Evolutionary conservation across 2,888 invertebrate genomes (phyloP), one percentile per base, ranked within the genome.

Genomic region (Heliothis peltigera): DNA sequence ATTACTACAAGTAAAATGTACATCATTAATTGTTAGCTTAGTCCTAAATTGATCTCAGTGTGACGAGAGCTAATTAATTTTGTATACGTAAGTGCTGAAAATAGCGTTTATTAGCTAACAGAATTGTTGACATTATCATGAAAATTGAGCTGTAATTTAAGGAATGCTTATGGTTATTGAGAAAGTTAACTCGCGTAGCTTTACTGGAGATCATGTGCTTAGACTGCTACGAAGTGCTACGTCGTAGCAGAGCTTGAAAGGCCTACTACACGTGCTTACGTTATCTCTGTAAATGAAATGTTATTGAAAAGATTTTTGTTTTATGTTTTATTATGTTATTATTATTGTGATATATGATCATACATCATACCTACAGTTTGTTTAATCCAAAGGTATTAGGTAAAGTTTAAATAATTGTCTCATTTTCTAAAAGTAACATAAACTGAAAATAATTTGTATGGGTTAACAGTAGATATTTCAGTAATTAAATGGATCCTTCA

Each of bases 1-100:
- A 88, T 87, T 86, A 88, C 85, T 83, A 83, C 83, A 84, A 82
- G 84, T 81, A 83, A 84, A 83, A 82, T 84, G 73, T 73, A 78
- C 71, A 72, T 81, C 58, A 82, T 80, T 83, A 82, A 82, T 82
- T 77, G 75, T 77, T 72, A 68, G 64, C 52, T 72, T 69, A 77
- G 58, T 70, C 71, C 69, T 70, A 77, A 72, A 80, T 80, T 65
- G 63, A 72, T 80, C 42, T 60, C 51, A 25, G 47, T 61, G 52
- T 70, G 64, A 75, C 63, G 62, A 74, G 62, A 62, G 52, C 65
- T 64, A 53, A 76, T 80, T 74, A 71, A 71, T 77, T 60, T 57
- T 54, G 19, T 42, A 67, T 51, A 67, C 59, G 53, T 54, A 61
- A 55, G 59, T 51, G 62, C 57, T 71, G 58, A 18, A 64, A 66